Evolutionary conservation across 2,888 invertebrate genomes (phyloP).

Genomic region (Aphodius granarius): DNA sequence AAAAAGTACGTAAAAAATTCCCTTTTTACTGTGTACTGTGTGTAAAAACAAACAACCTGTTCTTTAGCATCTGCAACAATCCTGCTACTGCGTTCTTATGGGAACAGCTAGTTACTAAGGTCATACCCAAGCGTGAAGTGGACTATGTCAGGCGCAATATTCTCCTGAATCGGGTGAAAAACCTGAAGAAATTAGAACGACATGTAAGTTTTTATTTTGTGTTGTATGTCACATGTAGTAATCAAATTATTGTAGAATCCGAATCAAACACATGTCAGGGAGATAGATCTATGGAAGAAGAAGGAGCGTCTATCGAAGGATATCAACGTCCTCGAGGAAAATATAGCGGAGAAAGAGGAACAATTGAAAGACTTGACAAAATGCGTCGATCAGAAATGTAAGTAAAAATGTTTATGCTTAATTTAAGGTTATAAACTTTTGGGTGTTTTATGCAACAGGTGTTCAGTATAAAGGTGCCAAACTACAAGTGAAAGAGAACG

Average conservation of each 20-base stretch:
- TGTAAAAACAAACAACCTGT: not conserved
- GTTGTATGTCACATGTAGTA: not conserved
- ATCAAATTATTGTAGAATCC: constrained; percentile 18
- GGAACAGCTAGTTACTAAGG: constrained; percentile 43
- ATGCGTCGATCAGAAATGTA: constrained; percentile 26
- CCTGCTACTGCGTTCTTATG: constrained; percentile 46
- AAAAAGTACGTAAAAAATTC: too few relatives aligned
- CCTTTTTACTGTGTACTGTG: too few relatives aligned
- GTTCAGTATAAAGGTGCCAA: not conserved
- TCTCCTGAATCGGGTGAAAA: constrained; percentile 40
- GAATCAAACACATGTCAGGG: constrained; percentile 19
- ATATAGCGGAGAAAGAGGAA: constrained; percentile 17
- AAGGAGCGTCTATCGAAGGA: constrained; percentile 20
- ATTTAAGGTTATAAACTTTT: too few relatives aligned
- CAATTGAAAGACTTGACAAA: constrained; percentile 9
- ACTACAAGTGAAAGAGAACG: constrained; percentile 21
- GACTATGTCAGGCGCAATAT: constrained; percentile 46
- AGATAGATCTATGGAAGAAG: constrained; percentile 28
- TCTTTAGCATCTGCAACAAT: constrained; percentile 46
- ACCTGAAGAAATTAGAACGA: not conserved
- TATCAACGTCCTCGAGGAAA: constrained; percentile 12
- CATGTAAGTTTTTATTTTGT: not conserved
- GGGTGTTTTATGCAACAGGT: not conserved
- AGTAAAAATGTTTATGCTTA: not conserved
- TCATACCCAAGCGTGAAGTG: constrained; percentile 47